phyloP scores from a whole-genome alignment of 2,888 invertebrate species.

The Prenolepis imparis region DNA sequence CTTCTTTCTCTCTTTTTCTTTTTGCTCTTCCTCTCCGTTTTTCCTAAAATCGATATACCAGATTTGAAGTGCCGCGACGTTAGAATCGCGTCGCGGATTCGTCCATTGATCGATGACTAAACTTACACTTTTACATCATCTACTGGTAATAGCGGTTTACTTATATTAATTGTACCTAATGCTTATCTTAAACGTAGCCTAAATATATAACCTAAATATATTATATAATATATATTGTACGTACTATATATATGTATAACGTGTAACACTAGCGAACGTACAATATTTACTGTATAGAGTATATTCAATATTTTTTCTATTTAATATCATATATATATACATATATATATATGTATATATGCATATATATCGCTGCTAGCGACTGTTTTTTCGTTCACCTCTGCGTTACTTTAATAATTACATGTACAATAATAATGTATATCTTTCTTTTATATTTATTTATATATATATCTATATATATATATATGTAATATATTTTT shows the following conservation, averaged over 20 bases:
- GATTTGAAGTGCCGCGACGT: conserved; percentile 57
- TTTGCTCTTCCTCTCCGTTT: conserved; percentile 1
- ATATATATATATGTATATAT: conserved; percentile 55
- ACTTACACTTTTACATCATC: conserved; percentile 56
- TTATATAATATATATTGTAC: conserved; percentile 64
- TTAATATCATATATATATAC: conserved; percentile 67
- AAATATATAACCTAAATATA: conserved; percentile 53
- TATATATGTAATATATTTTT: conserved; percentile 66
- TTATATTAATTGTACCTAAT: conserved; percentile 68
- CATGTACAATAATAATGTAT: conserved; percentile 72
- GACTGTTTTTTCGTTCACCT: conserved; percentile 61
- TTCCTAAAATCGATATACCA: conserved; percentile 53
- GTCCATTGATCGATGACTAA: conserved; percentile 58
- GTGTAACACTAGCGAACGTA: conserved; percentile 75
- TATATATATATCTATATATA: conserved; percentile 61
- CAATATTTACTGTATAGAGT: conserved; percentile 77
- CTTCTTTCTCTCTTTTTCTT: background rate
- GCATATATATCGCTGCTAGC: conserved; percentile 53
- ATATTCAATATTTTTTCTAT: conserved; percentile 71
- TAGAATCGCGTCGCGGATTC: conserved; percentile 30
- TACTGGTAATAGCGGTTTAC: conserved; percentile 64
- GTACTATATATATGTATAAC: conserved; percentile 68
- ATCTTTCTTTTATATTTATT: conserved; percentile 54
- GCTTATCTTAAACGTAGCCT: conserved; percentile 40
- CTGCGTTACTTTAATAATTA: conserved; percentile 66